These are phyloP conservation scores for Laticauda colubrina DNA, from an alignment of 2,113 vertebrate species.

Conservation along the genomic window DNA sequence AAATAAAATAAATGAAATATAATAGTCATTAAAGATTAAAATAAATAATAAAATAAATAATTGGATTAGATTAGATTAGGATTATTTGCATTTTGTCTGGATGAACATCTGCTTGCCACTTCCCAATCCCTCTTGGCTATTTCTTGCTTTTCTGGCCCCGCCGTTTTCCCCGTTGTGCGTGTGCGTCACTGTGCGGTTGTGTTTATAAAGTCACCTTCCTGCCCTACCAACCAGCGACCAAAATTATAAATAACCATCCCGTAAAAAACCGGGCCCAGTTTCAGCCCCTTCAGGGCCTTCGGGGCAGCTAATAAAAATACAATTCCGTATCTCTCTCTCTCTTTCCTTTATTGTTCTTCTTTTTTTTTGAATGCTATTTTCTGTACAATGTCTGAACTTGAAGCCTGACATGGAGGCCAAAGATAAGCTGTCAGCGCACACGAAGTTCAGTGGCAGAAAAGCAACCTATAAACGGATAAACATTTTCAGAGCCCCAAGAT, in stretches of 20 bases:
- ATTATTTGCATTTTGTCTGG: background rate
- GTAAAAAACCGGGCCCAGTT: background rate
- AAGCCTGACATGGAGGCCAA: background rate
- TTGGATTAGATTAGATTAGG: no score
- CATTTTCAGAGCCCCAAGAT: slow-evolving; percentile 2
- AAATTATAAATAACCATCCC: background rate
- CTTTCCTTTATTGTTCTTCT: no score
- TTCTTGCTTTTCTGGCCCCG: background rate
- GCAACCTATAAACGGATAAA: background rate
- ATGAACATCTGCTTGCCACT: background rate
- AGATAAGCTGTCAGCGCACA: background rate
- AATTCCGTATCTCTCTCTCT: background rate
- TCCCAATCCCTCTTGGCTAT: background rate
- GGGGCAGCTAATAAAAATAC: slow-evolving; percentile 5
- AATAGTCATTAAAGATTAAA: no score
- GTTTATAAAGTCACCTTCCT: background rate
- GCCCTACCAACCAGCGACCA: no score
- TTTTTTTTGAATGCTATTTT: background rate
- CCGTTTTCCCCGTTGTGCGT: background rate
- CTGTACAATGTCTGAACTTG: background rate
- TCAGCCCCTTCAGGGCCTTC: background rate
- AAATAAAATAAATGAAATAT: no score
- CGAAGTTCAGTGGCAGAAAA: rapidly evolving
- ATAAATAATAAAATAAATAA: no score
- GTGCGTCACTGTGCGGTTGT: background rate